Evolutionary conservation across 92 coral and sea anemone species (phyloP), one percentile per base, ranked within the genome.

Genomic region (Metridium senile): DNA sequence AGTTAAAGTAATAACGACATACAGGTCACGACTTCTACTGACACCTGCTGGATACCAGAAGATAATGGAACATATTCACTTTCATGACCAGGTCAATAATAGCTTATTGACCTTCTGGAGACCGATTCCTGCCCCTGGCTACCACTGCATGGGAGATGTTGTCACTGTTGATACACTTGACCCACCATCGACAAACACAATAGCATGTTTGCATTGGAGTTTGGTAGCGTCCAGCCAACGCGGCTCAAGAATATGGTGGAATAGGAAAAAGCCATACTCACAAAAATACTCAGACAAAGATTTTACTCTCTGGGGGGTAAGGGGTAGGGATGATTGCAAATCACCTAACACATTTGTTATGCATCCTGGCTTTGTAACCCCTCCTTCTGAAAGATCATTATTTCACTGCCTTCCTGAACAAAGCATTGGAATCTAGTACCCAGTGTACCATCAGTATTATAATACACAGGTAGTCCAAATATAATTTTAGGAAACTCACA

Each of bases 181-280:
- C 4, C 72, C 78, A 9, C 92, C 92, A 20, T 54, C 85, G 1
- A 51, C 91, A n/a, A 75, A 82, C 53, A 70, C 93, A 32, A 68
- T 91, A 19, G 84, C 72, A 47, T 91, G 97, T 71, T 82, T 91
- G 39, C 97, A 91, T 59, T 91, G 93, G 93, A 91, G 97, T 47
- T 75, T 90, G 26, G 74, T 90, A 9, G 62, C 57, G 58, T 43
- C 84, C 30, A 87, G 88, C 33, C 58, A 80, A 75, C 82, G 81
- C 1, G 85, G 85, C 23, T 61, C 72, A 74, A 66, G 93, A 35
- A 76, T 91, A 13, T 91, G 97, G 97, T 91, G 93, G 97, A 85
- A 89, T 80, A 63, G 80, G 23, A 54, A 64, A 51, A 64, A 80
- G 21, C 84, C 93, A 10, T 47, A 63, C 74, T 26, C 39, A 26